These are phyloP conservation scores for Chelon labrosus DNA, from an alignment of 2,797 vertebrate species.

Conservation along the genomic window DNA sequence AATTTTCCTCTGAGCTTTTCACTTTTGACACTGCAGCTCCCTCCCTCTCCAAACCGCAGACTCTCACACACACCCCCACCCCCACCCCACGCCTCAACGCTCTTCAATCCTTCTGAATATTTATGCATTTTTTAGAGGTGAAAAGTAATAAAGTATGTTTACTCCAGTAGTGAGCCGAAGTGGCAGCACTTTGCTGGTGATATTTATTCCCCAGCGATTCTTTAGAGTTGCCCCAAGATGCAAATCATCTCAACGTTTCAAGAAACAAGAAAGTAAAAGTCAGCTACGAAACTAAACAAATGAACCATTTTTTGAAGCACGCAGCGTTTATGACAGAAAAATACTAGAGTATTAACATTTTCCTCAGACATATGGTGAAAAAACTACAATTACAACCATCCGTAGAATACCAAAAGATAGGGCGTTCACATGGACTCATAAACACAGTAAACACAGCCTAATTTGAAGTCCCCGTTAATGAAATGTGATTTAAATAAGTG, in stretches of 20 bases:
- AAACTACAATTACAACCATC: too few relatives aligned
- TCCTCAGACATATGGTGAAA: too few relatives aligned
- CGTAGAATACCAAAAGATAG: too few relatives aligned
- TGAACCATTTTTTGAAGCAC: too few relatives aligned
- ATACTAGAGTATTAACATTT: too few relatives aligned
- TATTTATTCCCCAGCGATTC: constrained; percentile 20
- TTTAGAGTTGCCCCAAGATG: neutral
- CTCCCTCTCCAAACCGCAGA: constrained; percentile 75
- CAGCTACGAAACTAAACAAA: neutral
- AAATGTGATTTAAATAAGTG: too few relatives aligned
- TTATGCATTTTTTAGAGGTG: constrained; percentile 69
- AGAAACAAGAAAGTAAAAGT: neutral
- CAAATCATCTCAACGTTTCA: constrained; percentile 12
- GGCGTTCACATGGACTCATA: too few relatives aligned
- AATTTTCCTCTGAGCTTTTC: constrained; percentile 84
- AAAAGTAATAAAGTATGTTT: constrained; percentile 58
- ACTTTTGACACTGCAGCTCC: constrained; percentile 83
- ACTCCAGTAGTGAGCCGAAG: constrained; percentile 31
- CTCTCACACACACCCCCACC: constrained; percentile 29
- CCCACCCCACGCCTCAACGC: constrained; percentile 26
- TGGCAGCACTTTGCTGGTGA: constrained; percentile 29
- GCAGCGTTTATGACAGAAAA: too few relatives aligned
- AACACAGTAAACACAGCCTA: too few relatives aligned
- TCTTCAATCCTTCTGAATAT: constrained; percentile 67
- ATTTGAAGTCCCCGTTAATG: too few relatives aligned